Conservation (phyloP, 2,888 invertebrate genomes). For the Sympetrum striolatum region DNA sequence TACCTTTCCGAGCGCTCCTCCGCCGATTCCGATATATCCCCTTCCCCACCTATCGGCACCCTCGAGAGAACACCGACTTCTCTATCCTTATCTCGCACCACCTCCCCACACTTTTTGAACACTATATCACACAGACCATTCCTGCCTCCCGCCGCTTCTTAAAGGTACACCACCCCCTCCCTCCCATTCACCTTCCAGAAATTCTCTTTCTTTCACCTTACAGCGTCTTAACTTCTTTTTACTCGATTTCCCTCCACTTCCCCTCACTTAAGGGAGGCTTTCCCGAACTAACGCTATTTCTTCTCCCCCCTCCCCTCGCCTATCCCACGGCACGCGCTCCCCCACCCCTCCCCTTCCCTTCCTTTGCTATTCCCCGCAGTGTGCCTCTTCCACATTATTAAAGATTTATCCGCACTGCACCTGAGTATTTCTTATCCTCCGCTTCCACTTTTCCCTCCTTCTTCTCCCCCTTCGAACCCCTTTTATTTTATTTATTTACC, state of each 20-base stretch:
- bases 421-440: slow-evolving; percentile 35
- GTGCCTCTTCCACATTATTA: slow-evolving; percentile 25
- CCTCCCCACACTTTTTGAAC: neutral
- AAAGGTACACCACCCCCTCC: neutral
- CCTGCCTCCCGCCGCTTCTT: neutral
- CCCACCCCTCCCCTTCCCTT: neutral
- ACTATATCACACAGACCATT: neutral
- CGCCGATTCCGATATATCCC: neutral
- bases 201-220: slow-evolving; percentile 28
- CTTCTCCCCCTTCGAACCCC: neutral
- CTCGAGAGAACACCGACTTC: neutral
- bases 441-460: neutral
- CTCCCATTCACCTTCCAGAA: neutral
- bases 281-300: neutral
- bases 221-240: slow-evolving; percentile 33
- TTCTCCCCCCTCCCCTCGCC: neutral
- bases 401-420: slow-evolving; percentile 38
- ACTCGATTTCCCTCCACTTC: slow-evolving; percentile 40
- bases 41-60: neutral
- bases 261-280: slow-evolving; percentile 23
- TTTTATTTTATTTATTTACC: neutral
- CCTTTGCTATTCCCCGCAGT: slow-evolving; percentile 1
- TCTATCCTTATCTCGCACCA: neutral
- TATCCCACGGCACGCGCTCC: neutral
- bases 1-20: neutral